These are phyloP conservation scores for Chiroxiphia lanceolata DNA, from an alignment of 2,797 vertebrate genomes.

Conservation along the genomic window DNA sequence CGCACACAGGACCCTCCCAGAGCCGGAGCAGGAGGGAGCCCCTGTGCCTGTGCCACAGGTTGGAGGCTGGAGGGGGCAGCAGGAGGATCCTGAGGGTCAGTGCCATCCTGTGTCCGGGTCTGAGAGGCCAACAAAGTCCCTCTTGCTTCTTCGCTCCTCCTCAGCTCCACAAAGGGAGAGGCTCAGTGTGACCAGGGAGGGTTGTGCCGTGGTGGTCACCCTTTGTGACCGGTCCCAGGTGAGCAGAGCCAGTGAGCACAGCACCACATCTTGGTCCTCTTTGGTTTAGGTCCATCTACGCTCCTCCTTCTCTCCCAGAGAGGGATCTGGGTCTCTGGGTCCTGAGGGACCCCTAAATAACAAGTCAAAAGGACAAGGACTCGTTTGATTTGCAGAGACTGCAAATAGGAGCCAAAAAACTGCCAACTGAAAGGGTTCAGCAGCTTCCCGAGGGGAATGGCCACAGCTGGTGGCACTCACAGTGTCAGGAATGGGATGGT, in stretches of 20 bases:
- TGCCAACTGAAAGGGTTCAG: not conserved
- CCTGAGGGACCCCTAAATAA: not conserved
- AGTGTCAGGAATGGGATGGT: not conserved
- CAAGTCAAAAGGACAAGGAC: not conserved
- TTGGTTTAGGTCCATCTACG: not conserved
- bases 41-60: accelerated
- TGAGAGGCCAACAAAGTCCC: not conserved
- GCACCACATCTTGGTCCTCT: not conserved
- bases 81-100: not conserved
- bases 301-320: not conserved
- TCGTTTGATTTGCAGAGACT: not conserved
- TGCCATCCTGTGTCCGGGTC: not conserved
- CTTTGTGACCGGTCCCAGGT: accelerated
- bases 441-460: accelerated
- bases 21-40: accelerated
- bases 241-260: not conserved
- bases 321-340: not conserved
- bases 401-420: not conserved
- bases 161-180: accelerated
- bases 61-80: not conserved
- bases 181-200: accelerated
- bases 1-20: accelerated
- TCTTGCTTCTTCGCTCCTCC: not conserved
- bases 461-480: not conserved
- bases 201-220: accelerated